Conservation (phyloP, 2,113 vertebrate genomes). For the Thunnus thynnus region DNA sequence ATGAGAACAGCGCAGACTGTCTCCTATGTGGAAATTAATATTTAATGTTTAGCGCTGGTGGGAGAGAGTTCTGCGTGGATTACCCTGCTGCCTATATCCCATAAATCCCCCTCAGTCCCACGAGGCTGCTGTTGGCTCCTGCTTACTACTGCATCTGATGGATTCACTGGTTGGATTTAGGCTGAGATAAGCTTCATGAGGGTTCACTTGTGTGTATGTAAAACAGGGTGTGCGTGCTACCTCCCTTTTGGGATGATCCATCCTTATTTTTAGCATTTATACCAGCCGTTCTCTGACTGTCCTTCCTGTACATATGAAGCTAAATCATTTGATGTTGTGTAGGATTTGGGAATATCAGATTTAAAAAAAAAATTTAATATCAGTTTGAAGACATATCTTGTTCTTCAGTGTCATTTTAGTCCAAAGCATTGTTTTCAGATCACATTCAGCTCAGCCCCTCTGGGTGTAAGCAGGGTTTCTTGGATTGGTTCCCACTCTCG, state of each 20-base stretch:
- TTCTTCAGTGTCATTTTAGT: conserved; percentile 24
- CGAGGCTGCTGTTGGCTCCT: conserved; percentile 34
- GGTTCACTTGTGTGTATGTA: conserved; percentile 26
- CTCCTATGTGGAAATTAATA: conserved; percentile 57
- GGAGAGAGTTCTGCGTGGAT: conserved; percentile 55
- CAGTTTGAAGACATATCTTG: neutral
- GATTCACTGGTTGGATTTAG: conserved; percentile 46
- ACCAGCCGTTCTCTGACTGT: neutral
- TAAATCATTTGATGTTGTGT: neutral
- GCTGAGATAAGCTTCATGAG: neutral
- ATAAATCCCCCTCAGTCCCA: conserved; percentile 64
- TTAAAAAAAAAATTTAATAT: neutral
- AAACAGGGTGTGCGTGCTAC: conserved; percentile 9
- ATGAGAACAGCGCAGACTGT: conserved; percentile 9
- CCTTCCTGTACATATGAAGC: neutral
- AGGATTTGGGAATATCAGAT: neutral
- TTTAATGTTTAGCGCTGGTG: conserved; percentile 61
- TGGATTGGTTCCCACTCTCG: conserved; percentile 50
- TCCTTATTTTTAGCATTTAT: neutral
- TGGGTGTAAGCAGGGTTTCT: conserved; percentile 32
- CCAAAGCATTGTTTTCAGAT: conserved; percentile 40
- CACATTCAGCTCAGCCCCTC: conserved; percentile 18
- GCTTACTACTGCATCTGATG: conserved; percentile 38
- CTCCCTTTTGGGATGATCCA: neutral
- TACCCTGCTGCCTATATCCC: conserved; percentile 59